Evolutionary conservation across 1,140 invertebrate genomes (phyloP).

Genomic region (Drosophila pachea): DNA sequence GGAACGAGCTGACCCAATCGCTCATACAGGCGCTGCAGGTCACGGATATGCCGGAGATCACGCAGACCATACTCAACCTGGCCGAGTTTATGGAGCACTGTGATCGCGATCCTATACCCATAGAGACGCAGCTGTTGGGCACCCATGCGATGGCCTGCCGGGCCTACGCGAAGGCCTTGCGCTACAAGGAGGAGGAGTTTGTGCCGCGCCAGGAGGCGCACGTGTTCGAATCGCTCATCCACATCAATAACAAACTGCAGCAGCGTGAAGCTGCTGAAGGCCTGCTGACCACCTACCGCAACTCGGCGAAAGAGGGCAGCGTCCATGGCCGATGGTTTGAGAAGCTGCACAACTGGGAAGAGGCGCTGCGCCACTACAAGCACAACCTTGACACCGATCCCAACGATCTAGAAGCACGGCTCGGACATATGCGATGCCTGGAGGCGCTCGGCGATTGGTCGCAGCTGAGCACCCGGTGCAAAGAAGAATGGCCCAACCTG

Average conservation of each 20-base stretch:
- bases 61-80: slow-evolving; percentile 97
- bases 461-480: slow-evolving; percentile 87
- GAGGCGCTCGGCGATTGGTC: slow-evolving; percentile 99
- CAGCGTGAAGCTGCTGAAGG: slow-evolving; percentile 98
- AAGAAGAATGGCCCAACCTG: slow-evolving; percentile 87
- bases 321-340: slow-evolving; percentile 99
- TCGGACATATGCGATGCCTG: slow-evolving; percentile 97
- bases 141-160: slow-evolving; percentile 91
- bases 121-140: slow-evolving; percentile 90
- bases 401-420: slow-evolving; percentile 88
- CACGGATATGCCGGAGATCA: slow-evolving; percentile 97
- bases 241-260: slow-evolving; percentile 99
- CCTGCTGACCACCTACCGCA: slow-evolving; percentile 91
- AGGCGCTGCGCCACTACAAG: slow-evolving; percentile 92
- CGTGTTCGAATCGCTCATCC: slow-evolving; percentile 95
- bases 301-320: slow-evolving; percentile 81
- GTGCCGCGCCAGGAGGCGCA: slow-evolving; percentile 82
- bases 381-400: slow-evolving; percentile 82
- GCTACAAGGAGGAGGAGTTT: slow-evolving; percentile 99
- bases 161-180: slow-evolving; percentile 96
- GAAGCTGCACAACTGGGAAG: slow-evolving; percentile 99
- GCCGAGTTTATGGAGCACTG: slow-evolving; percentile 99
- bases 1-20: slow-evolving; percentile 91
- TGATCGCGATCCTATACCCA: slow-evolving; percentile 95
- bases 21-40: slow-evolving; percentile 94